Evolutionary conservation across 1,140 invertebrate species (phyloP), one percentile per base, ranked within the genome.

Genomic region (Propsilocerus akamusi): DNA sequence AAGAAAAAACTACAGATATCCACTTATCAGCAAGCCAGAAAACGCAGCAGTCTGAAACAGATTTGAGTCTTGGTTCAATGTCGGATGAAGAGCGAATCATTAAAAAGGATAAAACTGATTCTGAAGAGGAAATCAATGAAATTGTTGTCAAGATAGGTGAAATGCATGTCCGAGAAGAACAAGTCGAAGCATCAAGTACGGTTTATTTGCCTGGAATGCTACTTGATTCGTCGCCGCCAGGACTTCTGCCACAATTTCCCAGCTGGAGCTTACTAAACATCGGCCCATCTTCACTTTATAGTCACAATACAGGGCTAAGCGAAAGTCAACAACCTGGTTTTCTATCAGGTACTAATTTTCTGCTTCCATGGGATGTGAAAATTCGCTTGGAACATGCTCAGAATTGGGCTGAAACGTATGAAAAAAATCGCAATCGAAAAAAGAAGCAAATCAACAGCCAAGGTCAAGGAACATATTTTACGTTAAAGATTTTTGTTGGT

Each of bases 351-450:
- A 87, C 89, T 20, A 91, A 94, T 59, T 96, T 86, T 64, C 69
- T 99, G 12, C 66, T 97, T 47, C 94, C 94, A 0, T 97, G 93
- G 92, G 93, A 97, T 68, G 87, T 96, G 0, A 78, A 81, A 11
- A 80, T 97, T 0, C 69, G 77, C 67, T 5, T 60, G 10, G 56
- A 58, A n/a, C 61, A 64, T 22, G 1, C 54, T 47, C 41, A 57
- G 51, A 53, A 57, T 51, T 56, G 52, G 52, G 52, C 53, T 28
- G 49, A 17, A 25, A 52, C 49, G 5, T 52, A 52, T 50, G 53
- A 51, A 17, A 56, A 58, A 50, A 55, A 57, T 25, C 56, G 63
- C 11, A 59, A 56, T 53, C 57, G 61, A 5, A 64, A 62, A 49
- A 61, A 62, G 34, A 47, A 52, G 12, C 50, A 20, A 7, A 3